A percentile compares a stretch with the other conserved stretches of the same genome.
Conservation (phyloP, 2,113 vertebrate species). For the Mustelus asterias region DNA sequence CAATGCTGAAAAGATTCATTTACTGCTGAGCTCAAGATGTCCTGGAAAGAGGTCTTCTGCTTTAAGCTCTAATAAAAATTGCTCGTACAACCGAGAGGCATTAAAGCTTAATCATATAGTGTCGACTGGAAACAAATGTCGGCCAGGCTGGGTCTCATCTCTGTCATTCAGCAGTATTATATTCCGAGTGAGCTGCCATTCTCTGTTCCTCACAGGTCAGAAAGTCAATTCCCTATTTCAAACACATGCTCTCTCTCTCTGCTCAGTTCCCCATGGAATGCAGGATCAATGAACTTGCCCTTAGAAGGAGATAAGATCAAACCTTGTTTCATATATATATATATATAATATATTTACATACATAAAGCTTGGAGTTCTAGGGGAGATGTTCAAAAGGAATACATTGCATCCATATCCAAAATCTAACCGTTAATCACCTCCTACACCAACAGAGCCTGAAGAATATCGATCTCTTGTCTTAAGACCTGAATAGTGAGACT, state of each 20-base stretch:
- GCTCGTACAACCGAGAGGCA: neutral
- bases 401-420: neutral
- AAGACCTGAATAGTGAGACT: neutral
- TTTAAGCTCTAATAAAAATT: neutral
- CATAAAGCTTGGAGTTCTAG: neutral
- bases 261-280: neutral
- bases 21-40: neutral
- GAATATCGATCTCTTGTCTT: neutral
- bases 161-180: neutral
- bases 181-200: no score
- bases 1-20: neutral
- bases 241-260: neutral
- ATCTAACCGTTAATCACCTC: neutral
- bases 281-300: neutral
- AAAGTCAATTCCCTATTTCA: neutral
- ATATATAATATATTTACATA: no score
- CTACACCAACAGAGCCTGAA: neutral
- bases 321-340: neutral
- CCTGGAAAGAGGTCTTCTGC: neutral
- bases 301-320: neutral
- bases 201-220: neutral
- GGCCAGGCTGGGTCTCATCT: no score
- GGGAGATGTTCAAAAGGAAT: neutral
- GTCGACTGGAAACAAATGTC: neutral
- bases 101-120: neutral